phyloP scores from a whole-genome alignment of 2,888 invertebrate genomes.

The Hermaeophaga mercurialis region DNA sequence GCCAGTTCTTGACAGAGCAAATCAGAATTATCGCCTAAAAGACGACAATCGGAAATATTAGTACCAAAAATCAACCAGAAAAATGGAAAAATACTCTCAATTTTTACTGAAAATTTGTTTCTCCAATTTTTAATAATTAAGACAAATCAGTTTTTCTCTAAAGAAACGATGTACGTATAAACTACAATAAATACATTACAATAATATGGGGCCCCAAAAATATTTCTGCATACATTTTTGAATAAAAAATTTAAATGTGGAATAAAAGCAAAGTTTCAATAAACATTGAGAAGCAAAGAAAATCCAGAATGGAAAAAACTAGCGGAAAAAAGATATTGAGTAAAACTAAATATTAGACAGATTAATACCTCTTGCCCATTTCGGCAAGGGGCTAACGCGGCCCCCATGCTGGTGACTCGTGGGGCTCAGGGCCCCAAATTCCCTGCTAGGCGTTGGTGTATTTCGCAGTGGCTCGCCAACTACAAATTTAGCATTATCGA shows the following conservation, averaged over 20 bases:
- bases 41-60: conserved; percentile 39
- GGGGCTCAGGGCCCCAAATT: conserved; percentile 57
- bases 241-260: neutral
- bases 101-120: conserved; percentile 7
- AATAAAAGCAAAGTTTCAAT: neutral
- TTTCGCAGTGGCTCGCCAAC: conserved; percentile 63
- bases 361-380: conserved; percentile 64
- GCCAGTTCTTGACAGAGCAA: conserved; percentile 63
- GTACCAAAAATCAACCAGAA: conserved; percentile 15
- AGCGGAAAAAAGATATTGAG: neutral
- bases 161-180: too few relatives aligned
- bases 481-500: conserved; percentile 50
- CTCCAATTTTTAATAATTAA: neutral
- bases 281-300: conserved; percentile 12
- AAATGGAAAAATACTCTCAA: conserved; percentile 1
- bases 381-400: conserved; percentile 63
- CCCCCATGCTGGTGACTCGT: conserved; percentile 55
- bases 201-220: too few relatives aligned
- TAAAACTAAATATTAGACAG: neutral
- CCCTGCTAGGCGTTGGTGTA: conserved; percentile 58
- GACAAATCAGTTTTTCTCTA: too few relatives aligned
- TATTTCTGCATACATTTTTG: too few relatives aligned
- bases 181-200: too few relatives aligned
- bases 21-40: conserved; percentile 64
- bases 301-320: neutral